Evolutionary conservation across 2,113 vertebrate species (phyloP).

Genomic region (Macroglossus sobrinus): DNA sequence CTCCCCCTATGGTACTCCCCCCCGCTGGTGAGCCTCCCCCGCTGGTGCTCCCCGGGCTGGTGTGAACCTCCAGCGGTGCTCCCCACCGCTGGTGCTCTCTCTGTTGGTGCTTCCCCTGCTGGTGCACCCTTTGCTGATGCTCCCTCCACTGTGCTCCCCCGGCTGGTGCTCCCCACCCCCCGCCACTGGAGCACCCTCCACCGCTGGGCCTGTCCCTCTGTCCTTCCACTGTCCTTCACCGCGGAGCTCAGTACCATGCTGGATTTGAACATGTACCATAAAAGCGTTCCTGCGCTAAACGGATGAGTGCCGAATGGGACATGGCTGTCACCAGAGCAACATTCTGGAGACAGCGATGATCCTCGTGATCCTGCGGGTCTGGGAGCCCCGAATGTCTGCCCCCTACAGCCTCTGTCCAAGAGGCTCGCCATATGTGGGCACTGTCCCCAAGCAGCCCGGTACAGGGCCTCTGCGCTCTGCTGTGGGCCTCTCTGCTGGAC

Average conservation of each 20-base stretch:
- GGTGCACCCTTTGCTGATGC: too few species aligned
- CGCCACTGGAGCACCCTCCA: too few species aligned
- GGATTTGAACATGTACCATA: too few species aligned
- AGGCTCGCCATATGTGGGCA: rapidly evolving
- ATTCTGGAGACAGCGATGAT: neutral
- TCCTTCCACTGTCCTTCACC: neutral
- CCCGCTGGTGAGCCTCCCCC: too few species aligned
- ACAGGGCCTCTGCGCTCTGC: neutral
- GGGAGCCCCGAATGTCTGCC: neutral
- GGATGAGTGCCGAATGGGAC: neutral
- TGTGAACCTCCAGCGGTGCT: too few species aligned
- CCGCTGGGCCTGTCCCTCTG: neutral
- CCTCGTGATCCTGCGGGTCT: neutral
- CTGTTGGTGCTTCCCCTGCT: too few species aligned
- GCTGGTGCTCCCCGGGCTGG: too few species aligned
- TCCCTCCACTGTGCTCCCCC: too few species aligned
- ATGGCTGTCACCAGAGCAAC: neutral
- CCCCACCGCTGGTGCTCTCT: too few species aligned
- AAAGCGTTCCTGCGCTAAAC: neutral
- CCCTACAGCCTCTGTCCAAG: rapidly evolving
- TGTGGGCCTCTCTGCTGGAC: neutral
- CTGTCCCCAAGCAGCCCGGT: too few species aligned
- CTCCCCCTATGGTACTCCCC: too few species aligned
- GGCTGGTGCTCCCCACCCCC: too few species aligned
- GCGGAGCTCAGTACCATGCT: neutral